phyloP scores from a whole-genome alignment of 2,113 vertebrate species.

The Nesogale talazaci region DNA sequence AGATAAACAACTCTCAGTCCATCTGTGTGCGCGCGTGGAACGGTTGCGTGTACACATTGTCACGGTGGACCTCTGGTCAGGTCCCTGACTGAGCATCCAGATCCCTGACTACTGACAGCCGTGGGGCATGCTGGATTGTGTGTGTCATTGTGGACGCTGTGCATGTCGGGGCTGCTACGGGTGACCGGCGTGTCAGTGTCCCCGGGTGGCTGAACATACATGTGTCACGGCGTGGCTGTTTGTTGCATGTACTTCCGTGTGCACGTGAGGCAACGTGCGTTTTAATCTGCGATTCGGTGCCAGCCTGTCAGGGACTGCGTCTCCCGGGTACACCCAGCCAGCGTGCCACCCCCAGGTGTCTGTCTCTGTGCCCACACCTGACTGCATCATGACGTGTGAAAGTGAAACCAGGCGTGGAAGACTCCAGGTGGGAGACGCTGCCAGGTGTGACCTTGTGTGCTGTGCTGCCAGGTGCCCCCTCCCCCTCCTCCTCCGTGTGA shows the following conservation, averaged over 20 bases:
- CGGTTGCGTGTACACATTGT: neutral
- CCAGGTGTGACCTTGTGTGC: no score
- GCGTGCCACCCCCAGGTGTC: neutral
- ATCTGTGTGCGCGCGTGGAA: neutral
- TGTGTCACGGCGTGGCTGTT: neutral
- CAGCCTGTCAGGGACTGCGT: neutral
- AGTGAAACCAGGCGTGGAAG: neutral
- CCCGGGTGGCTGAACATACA: neutral
- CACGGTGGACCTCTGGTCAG: conserved; percentile 7
- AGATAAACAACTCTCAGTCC: neutral
- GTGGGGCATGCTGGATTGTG: neutral
- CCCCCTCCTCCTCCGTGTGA: neutral
- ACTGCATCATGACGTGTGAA: neutral
- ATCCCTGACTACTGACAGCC: neutral
- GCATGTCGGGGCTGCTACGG: neutral
- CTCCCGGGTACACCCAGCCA: neutral
- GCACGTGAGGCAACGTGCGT: neutral
- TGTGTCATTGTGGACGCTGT: neutral
- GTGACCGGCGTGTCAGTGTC: neutral
- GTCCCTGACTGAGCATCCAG: neutral
- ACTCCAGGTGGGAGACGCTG: neutral
- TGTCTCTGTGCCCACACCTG: neutral
- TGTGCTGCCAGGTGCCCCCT: neutral
- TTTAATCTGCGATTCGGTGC: conserved; percentile 17
- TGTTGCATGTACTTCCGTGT: neutral